A percentile compares a stretch with the other conserved stretches of the same genome.
Evolutionary conservation across 2,888 invertebrate species (phyloP).

Genomic region (Drepana falcataria): DNA sequence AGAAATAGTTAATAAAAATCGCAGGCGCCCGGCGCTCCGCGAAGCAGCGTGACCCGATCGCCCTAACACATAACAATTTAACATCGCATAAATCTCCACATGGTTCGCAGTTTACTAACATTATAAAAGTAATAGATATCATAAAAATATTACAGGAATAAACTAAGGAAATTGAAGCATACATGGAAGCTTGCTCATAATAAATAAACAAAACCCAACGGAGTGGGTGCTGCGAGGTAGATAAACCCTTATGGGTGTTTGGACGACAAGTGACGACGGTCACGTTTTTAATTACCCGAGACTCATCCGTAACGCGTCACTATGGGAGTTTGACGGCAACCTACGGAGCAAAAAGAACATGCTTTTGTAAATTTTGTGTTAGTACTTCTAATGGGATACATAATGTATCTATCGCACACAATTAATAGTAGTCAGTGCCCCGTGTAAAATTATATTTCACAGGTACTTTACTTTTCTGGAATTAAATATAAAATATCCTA

Average conservation of each 20-base stretch:
- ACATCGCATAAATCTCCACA: conserved; percentile 44
- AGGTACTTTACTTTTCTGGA: too few relatives aligned
- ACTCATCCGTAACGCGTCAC: conserved; percentile 66
- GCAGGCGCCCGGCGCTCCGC: conserved; percentile 18
- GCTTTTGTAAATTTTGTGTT: conserved; percentile 6
- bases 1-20: conserved; percentile 43
- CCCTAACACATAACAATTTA: conserved; percentile 39
- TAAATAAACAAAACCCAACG: conserved; percentile 60
- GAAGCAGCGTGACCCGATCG: conserved; percentile 33
- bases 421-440: too few relatives aligned
- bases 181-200: conserved; percentile 40
- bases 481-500: too few relatives aligned
- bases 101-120: conserved; percentile 44
- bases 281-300: conserved; percentile 75
- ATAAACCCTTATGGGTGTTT: conserved; percentile 62
- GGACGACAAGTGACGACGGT: conserved; percentile 75
- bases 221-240: conserved; percentile 58
- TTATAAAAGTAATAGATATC: conserved; percentile 44
- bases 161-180: conserved; percentile 5
- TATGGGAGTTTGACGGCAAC: conserved; percentile 34
- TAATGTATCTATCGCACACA: too few relatives aligned
- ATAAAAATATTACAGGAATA: conserved; percentile 33
- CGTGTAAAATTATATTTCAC: too few relatives aligned
- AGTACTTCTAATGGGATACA: conserved; percentile 7
- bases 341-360: not conserved